phyloP scores from a whole-genome alignment of 2,888 invertebrate genomes.

The Microctonus aethiopoides region DNA sequence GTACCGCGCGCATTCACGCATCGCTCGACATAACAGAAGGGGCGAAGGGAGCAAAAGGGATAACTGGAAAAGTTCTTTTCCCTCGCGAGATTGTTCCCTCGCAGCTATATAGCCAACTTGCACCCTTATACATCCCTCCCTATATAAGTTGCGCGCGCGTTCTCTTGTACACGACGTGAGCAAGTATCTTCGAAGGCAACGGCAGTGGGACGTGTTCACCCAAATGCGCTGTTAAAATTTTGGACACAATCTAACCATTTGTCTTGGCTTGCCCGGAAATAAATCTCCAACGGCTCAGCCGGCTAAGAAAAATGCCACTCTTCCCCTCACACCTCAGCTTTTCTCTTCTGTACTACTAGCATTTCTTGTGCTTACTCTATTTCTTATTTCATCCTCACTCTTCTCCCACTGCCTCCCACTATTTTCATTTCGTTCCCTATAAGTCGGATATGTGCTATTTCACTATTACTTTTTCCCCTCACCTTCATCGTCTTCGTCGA shows the following conservation, averaged over 20 bases:
- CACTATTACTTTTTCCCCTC: conserved; percentile 36
- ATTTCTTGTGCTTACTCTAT: conserved; percentile 23
- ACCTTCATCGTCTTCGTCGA: conserved; percentile 39
- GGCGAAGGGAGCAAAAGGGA: conserved; percentile 44
- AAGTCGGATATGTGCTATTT: conserved; percentile 19
- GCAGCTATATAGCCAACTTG: not conserved
- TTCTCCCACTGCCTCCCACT: conserved; percentile 20
- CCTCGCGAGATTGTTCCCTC: conserved; percentile 34
- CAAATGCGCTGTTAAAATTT: conserved; percentile 83
- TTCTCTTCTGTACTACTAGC: conserved; percentile 25
- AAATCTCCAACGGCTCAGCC: conserved; percentile 71
- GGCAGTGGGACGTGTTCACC: conserved; percentile 65
- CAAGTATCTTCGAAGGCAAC: conserved; percentile 65
- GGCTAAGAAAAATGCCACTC: conserved; percentile 71
- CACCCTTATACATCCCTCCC: conserved; percentile 38
- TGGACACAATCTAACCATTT: conserved; percentile 83
- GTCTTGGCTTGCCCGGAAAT: conserved; percentile 80
- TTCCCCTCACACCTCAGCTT: conserved; percentile 55
- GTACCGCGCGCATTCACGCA: conserved; percentile 49
- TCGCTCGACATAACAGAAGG: conserved; percentile 27
- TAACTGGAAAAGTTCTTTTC: conserved; percentile 66
- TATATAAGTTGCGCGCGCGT: conserved; percentile 19
- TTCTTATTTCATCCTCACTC: conserved; percentile 23
- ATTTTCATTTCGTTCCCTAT: conserved; percentile 33
- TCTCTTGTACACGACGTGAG: conserved; percentile 62